phyloP scores from a whole-genome alignment of 2,113 vertebrate species.

The Entelurus aequoreus region DNA sequence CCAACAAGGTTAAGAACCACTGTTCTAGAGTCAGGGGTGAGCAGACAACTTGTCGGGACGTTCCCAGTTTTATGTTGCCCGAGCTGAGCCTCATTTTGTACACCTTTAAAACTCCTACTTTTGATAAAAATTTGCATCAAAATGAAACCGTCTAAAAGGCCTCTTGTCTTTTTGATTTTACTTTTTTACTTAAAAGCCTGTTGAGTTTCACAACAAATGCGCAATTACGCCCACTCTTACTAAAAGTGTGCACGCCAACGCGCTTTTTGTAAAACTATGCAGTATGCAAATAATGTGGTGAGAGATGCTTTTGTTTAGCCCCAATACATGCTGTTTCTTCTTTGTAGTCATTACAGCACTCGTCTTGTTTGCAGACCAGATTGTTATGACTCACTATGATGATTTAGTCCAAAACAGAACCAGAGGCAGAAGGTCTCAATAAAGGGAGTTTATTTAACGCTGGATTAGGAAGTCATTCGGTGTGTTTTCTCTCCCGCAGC shows the following conservation, averaged over 20 bases:
- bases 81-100: too few species aligned
- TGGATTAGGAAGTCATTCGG: neutral
- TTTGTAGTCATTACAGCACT: neutral
- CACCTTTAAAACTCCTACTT: too few species aligned
- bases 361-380: neutral
- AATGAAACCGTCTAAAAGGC: too few species aligned
- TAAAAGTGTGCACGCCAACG: neutral
- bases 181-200: neutral
- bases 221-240: constrained; percentile 1
- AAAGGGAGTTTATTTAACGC: constrained; percentile 15
- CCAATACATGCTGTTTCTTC: neutral
- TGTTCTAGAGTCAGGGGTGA: too few species aligned
- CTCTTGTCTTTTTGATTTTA: neutral
- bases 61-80: too few species aligned
- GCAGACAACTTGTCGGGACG: too few species aligned
- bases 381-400: neutral
- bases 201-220: neutral
- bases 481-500: constrained; percentile 40
- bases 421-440: too few species aligned
- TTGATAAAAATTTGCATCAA: too few species aligned
- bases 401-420: neutral
- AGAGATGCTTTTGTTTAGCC: neutral
- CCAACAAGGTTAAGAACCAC: too few species aligned
- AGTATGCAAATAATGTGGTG: constrained; percentile 1
- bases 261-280: constrained; percentile 2